Conservation (phyloP, 1,140 invertebrate genomes). For the Paralvinella palmiformis region DNA sequence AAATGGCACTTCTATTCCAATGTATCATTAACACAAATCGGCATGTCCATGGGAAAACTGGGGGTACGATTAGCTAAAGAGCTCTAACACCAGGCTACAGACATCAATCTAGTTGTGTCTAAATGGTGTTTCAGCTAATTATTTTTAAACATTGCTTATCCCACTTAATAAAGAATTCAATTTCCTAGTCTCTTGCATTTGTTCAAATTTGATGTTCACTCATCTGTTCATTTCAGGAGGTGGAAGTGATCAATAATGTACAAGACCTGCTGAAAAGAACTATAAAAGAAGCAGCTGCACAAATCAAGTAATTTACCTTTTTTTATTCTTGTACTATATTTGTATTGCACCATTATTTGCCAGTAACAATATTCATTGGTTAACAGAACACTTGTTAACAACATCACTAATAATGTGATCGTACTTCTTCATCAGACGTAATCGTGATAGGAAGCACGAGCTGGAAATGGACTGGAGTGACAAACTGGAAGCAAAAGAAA, state of each 20-base stretch:
- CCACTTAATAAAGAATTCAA: too few relatives aligned
- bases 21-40: too few relatives aligned
- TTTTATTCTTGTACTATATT: neutral
- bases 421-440: conserved; percentile 50
- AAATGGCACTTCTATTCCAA: too few relatives aligned
- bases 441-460: conserved; percentile 69
- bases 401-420: neutral
- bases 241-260: conserved; percentile 52
- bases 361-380: neutral
- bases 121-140: too few relatives aligned
- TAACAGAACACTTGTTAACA: neutral
- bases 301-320: conserved; percentile 54
- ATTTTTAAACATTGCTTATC: too few relatives aligned
- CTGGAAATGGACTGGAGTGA: conserved; percentile 85
- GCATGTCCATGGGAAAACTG: too few relatives aligned
- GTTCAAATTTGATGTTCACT: too few relatives aligned
- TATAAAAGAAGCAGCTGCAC: conserved; percentile 63
- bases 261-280: conserved; percentile 49
- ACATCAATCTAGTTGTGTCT: too few relatives aligned
- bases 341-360: neutral
- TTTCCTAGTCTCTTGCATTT: too few relatives aligned
- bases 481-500: conserved; percentile 72
- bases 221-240: conserved; percentile 50
- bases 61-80: too few relatives aligned
- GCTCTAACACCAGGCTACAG: too few relatives aligned